Evolutionary conservation across 2,113 vertebrate genomes (phyloP).

Genomic region (Eonycteris spelaea): DNA sequence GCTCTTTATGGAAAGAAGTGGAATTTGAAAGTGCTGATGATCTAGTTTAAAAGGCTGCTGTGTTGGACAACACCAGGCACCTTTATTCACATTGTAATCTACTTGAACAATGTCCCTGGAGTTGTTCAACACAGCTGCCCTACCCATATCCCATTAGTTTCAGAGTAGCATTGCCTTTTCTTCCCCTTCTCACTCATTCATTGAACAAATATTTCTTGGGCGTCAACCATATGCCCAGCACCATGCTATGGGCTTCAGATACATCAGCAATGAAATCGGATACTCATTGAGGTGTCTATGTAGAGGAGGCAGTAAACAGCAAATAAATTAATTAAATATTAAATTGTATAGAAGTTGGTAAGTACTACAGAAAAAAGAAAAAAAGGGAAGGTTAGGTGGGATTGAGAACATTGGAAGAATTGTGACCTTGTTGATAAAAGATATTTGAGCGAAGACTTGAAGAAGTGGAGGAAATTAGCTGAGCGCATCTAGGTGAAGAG

Average conservation of each 20-base stretch:
- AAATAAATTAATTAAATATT: background rate
- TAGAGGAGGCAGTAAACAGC: background rate
- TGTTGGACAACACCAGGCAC: background rate
- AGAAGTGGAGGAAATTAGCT: background rate
- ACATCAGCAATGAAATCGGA: background rate
- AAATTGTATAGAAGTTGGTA: background rate
- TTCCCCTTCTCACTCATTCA: background rate
- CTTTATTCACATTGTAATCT: background rate
- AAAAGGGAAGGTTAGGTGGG: background rate
- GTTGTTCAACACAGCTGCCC: background rate
- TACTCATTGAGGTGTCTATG: background rate
- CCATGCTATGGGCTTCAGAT: background rate
- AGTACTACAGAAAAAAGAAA: background rate
- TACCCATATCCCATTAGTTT: background rate
- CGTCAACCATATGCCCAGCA: background rate
- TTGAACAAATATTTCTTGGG: background rate
- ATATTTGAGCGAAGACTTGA: background rate
- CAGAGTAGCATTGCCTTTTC: background rate
- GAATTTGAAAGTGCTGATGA: background rate
- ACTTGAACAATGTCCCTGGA: background rate
- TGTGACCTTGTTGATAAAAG: background rate
- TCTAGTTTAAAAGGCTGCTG: background rate
- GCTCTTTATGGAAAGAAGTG: background rate
- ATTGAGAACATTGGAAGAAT: background rate
- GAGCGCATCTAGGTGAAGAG: background rate